Conservation (phyloP, 2,113 vertebrate species). For the Herpetotheres cachinnans region DNA sequence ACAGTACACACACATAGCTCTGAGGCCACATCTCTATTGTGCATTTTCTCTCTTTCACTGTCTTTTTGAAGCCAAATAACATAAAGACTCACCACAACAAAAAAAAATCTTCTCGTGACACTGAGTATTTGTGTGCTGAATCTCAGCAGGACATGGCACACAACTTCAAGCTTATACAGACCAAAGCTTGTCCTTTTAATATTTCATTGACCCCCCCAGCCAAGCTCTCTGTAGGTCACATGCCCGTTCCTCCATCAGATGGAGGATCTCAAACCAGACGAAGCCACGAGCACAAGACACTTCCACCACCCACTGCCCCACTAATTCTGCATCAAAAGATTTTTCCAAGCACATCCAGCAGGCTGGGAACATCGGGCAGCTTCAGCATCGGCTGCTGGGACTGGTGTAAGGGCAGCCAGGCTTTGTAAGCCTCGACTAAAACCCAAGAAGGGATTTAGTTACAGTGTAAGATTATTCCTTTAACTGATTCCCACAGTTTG, state of each 20-base stretch:
- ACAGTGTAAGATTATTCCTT: not conserved
- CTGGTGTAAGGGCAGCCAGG: not conserved
- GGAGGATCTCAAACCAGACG: not conserved
- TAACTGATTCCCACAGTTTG: not conserved
- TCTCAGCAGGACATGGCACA: not conserved
- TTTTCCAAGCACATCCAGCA: not conserved
- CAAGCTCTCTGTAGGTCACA: not conserved
- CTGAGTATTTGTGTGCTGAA: too few relatives aligned
- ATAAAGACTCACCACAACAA: not conserved
- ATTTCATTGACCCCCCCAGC: not conserved
- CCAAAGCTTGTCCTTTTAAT: not conserved
- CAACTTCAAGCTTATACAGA: not conserved
- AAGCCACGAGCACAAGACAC: not conserved
- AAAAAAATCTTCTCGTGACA: not conserved
- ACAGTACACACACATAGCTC: not conserved
- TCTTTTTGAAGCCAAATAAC: not conserved
- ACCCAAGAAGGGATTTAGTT: not conserved
- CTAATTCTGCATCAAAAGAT: not conserved
- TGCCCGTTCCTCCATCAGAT: not conserved
- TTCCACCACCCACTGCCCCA: not conserved
- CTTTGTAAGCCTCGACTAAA: not conserved
- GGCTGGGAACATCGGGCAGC: rapidly evolving
- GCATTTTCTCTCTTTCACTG: not conserved
- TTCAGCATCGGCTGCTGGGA: rapidly evolving
- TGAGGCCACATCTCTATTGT: rapidly evolving